phyloP scores from a whole-genome alignment of 2,113 vertebrate genomes.

The Sarotherodon lohbergeri region DNA sequence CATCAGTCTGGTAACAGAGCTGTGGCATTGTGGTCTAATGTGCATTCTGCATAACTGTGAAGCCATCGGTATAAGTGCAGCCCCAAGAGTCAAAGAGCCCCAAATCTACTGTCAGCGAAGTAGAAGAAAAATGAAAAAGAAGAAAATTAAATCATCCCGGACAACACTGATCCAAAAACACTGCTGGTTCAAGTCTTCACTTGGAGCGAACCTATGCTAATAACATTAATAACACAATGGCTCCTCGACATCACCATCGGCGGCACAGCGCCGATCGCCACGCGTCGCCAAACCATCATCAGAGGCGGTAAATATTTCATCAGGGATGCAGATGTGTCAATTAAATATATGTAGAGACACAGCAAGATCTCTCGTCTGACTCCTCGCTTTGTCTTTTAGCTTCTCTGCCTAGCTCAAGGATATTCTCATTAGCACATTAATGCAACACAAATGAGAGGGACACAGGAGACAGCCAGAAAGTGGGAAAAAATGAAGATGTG shows the following conservation, averaged over 20 bases:
- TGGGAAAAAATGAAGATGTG: constrained; percentile 43
- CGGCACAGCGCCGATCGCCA: constrained; percentile 44
- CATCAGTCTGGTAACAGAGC: not conserved
- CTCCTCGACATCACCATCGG: constrained; percentile 53
- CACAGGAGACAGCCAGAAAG: constrained; percentile 35
- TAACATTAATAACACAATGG: constrained; percentile 57
- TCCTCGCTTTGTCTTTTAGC: constrained; percentile 51
- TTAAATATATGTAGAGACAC: constrained; percentile 65
- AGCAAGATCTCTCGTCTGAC: constrained; percentile 49
- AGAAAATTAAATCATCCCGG: not conserved
- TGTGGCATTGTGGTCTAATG: not conserved
- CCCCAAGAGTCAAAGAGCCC: not conserved
- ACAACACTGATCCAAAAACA: not conserved
- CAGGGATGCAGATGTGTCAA: constrained; percentile 76
- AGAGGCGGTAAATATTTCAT: constrained; percentile 72
- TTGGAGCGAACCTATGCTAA: constrained; percentile 18
- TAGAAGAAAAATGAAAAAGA: not conserved
- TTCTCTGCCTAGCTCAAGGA: constrained; percentile 61
- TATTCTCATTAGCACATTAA: constrained; percentile 75
- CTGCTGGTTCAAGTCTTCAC: not conserved
- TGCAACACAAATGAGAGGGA: constrained; percentile 60
- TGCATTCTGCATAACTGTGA: not conserved
- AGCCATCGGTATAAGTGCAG: not conserved
- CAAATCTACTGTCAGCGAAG: not conserved
- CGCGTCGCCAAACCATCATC: constrained; percentile 46